phyloP scores from a whole-genome alignment of 2,797 vertebrate species.

The Acipenser transmontanus region DNA sequence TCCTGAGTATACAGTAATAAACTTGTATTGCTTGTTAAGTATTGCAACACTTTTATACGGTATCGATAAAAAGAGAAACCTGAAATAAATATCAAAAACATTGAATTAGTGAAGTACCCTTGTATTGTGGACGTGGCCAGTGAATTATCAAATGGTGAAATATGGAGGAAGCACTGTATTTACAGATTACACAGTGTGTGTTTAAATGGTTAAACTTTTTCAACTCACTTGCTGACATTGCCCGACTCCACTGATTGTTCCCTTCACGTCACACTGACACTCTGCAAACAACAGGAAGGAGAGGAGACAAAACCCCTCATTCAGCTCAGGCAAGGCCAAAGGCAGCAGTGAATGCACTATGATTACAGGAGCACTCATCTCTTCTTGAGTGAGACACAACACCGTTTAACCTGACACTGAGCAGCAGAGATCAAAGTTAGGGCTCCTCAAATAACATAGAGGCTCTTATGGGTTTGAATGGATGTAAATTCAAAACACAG shows the following conservation, averaged over 20 bases:
- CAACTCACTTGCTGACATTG: slow-evolving; percentile 80
- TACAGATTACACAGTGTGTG: background rate
- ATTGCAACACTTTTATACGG: too few relatives aligned
- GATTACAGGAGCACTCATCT: background rate
- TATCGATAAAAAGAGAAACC: too few relatives aligned
- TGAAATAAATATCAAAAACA: too few relatives aligned
- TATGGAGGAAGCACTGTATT: background rate
- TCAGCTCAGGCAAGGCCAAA: background rate
- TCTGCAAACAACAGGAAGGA: slow-evolving; percentile 48
- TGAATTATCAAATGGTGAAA: too few relatives aligned
- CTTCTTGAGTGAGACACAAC: background rate
- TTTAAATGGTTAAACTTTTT: background rate
- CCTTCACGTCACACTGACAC: slow-evolving; percentile 77
- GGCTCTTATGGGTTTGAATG: too few relatives aligned
- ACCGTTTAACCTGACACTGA: rapidly evolving
- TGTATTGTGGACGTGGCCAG: too few relatives aligned
- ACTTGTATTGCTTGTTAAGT: too few relatives aligned
- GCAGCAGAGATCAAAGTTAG: background rate
- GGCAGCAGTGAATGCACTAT: background rate
- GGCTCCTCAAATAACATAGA: background rate
- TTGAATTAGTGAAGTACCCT: too few relatives aligned
- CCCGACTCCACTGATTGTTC: slow-evolving; percentile 76
- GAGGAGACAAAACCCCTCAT: slow-evolving; percentile 9
- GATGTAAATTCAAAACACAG: too few relatives aligned
- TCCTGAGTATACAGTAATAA: too few relatives aligned